phyloP scores from a whole-genome alignment of 2,888 invertebrate species.

The Tachystola acroxantha region DNA sequence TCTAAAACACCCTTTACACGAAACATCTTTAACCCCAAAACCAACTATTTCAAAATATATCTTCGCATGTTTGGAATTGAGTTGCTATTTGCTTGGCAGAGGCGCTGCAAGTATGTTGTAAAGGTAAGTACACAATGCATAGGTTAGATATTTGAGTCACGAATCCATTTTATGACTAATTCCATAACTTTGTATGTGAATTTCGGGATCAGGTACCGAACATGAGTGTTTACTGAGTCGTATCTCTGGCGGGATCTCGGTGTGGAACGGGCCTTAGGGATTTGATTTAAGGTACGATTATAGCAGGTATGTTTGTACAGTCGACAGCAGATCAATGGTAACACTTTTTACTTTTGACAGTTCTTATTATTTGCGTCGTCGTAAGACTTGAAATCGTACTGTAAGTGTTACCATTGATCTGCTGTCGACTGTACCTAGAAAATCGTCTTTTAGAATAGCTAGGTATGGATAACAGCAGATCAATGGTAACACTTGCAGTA shows the following conservation, averaged over 20 bases:
- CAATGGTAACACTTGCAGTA: too few species aligned
- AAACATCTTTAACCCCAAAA: slow-evolving; percentile 18
- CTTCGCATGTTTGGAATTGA: slow-evolving; percentile 14
- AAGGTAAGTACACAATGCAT: slow-evolving; percentile 36
- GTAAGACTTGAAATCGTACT: too few species aligned
- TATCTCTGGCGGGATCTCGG: slow-evolving; percentile 54
- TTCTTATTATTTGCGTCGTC: too few species aligned
- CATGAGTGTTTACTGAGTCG: slow-evolving; percentile 61
- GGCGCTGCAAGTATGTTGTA: slow-evolving; percentile 2
- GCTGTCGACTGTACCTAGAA: too few species aligned
- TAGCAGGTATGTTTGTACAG: too few species aligned
- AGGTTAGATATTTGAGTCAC: slow-evolving; percentile 77
- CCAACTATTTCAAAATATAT: slow-evolving; percentile 10
- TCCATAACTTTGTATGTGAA: slow-evolving; percentile 78
- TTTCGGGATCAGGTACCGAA: slow-evolving; percentile 67
- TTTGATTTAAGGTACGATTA: slow-evolving; percentile 56
- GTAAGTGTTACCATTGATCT: too few species aligned
- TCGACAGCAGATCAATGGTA: too few species aligned
- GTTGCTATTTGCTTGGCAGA: slow-evolving; percentile 15
- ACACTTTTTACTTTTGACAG: too few species aligned
- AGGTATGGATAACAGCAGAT: too few species aligned
- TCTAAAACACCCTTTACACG: slow-evolving; percentile 22
- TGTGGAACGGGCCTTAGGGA: slow-evolving; percentile 45
- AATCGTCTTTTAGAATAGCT: too few species aligned
- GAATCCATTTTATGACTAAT: slow-evolving; percentile 78